Base-by-base conservation (phyloP, 1,140 invertebrate species). In the Cephus cinctus region DNA sequence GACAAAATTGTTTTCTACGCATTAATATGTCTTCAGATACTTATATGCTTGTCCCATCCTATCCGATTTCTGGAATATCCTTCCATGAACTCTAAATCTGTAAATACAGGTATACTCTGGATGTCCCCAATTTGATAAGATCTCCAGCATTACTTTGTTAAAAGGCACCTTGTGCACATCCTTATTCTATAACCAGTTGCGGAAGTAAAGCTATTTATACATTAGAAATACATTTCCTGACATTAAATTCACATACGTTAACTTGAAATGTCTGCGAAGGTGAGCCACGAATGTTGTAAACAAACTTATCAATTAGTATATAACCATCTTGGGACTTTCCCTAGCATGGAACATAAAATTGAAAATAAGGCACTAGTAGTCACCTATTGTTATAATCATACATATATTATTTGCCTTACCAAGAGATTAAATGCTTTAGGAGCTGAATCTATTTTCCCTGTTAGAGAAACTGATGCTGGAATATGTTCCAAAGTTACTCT, bases 91-190 rank as follows among this genome's bases (percentile, higher is more conserved):
- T 57, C 94, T 80, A 73, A 98, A 96, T 63, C 96, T 80, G 68
- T 98, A 98, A 3, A 98, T 76, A 69, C 96, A 98, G 0, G 96
- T 98, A 71, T 94, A 97, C 5, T 90, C 84, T 4, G 84, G 78
- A 77, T 96, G 90, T 6, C 96, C 96, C 77, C 96, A 90, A 79
- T 98, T 98, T 43, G 86, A 90, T 55, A 86, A 78, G 25, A 98
- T 86, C 54, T 86, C 80, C 12, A 98, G 70, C 69, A 67, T 46
- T 8, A 69, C 21, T 50, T 34, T 55, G 43, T 61, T 52, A 5
- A 64, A 45, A 14, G 65, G 53, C 8, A 49, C 20, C 12, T 43
- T 34, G 50, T 43, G 52, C 16, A 56, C 46, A 16, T 61, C 47
- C 8, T 47, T 8, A 30, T 55, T 50, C 64, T 69, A 23, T 15